Base-by-base conservation (phyloP, 2,113 vertebrate species). In the Toxostoma redivivum region DNA sequence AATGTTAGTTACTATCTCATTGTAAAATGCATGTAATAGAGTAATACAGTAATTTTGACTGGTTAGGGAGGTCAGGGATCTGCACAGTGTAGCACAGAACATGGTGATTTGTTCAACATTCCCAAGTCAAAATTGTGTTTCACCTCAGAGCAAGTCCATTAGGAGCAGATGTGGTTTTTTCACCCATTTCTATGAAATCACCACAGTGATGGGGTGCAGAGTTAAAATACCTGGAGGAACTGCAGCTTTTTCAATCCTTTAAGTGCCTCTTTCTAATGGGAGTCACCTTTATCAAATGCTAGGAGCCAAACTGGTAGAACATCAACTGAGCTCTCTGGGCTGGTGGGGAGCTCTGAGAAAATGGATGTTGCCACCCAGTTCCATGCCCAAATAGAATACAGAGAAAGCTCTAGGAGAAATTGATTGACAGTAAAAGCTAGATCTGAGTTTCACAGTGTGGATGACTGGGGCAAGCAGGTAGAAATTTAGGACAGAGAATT, bases 1-100 rank as follows among this genome's bases (percentile, higher is more conserved):
- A 64, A 10, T 22, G 5, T 42, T 62, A 71, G 47, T 37, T 66
- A 47, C 38, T 86, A 72, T 88, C 19, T 76, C 24, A 22, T 58
- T 0, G 2, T 74, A 37, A 72, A 56, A 3, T 27, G 4, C 0
- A 1, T 66, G 8, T 54, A 25, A 35, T 66, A 10, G 8, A 53
- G 22, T 87, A 12, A 19, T 65, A 35, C 12, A 37, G 12, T 48
- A 37, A 61, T 15, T 23, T 21, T 42, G 47, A 50, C n/a, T 84
- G 42, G 23, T 65, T 70, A 71, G 10, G 27, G 51, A 71, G 51
- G 18, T 48, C 25, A 38, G 47, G 54, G 28, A 9, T 74, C 60
- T 64, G 74, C 35, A 20, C 25, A 81, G 51, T 35, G 24, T 22
- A 53, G 24, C 31, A 37, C 21, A 45, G 31, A 61, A n/a, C 9